These are phyloP conservation scores for Mesochorus sp. DNA, from an alignment of 2,888 invertebrate species.

Conservation along the genomic window DNA sequence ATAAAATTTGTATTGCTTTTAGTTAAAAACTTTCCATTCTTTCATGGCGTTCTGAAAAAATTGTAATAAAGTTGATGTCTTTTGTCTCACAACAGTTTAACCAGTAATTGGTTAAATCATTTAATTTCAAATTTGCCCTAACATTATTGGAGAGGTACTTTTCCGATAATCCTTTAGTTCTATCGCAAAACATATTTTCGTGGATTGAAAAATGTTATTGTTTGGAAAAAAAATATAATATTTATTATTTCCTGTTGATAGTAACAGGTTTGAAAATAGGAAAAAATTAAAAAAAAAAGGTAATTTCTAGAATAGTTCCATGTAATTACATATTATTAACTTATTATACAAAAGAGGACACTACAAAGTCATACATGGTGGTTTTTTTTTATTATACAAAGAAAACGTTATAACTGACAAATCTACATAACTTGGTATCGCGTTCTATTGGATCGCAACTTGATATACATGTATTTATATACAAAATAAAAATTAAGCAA, in stretches of 20 bases:
- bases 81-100: neutral
- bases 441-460: constrained; percentile 67
- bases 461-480: constrained; percentile 67
- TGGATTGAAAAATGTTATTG: no score
- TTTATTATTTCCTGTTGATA: no score
- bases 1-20: constrained; percentile 64
- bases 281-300: no score
- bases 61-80: neutral
- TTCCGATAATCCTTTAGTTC: no score
- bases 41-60: neutral
- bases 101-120: no score
- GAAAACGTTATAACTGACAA: constrained; percentile 72
- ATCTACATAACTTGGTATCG: constrained; percentile 65
- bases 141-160: no score
- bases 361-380: constrained; percentile 67
- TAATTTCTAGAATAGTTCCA: constrained; percentile 44
- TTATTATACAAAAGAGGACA: constrained; percentile 76
- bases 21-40: constrained; percentile 32
- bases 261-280: no score
- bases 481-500: constrained; percentile 67
- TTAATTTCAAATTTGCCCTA: no score
- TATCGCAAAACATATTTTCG: no score
- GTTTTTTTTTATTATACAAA: constrained; percentile 53
- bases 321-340: constrained; percentile 74
- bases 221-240: neutral